Conservation (phyloP, 2,113 vertebrate species). For the Rhadina sibilatrix region DNA sequence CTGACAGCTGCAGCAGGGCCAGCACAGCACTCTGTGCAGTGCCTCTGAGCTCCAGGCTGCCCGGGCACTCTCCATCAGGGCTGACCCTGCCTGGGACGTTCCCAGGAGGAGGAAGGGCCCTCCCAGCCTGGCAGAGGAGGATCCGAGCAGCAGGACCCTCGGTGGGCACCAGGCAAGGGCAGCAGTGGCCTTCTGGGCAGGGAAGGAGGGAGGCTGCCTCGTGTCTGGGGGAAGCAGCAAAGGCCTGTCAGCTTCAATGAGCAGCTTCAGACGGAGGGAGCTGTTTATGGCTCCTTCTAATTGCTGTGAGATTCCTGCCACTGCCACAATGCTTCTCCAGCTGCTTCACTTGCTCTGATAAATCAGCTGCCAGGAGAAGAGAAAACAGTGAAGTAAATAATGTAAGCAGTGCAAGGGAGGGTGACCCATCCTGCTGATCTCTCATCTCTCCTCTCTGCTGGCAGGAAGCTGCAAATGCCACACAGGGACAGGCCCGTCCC, state of each 20-base stretch:
- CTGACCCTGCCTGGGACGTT: neutral
- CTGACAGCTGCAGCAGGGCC: slow-evolving; percentile 30
- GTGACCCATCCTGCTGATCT: neutral
- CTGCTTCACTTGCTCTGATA: slow-evolving; percentile 45
- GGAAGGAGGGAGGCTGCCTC: slow-evolving; percentile 33
- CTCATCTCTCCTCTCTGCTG: neutral
- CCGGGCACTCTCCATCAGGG: neutral
- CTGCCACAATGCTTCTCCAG: slow-evolving; percentile 48
- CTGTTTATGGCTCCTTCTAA: slow-evolving; percentile 57
- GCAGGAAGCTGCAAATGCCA: neutral
- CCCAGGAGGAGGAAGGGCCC: neutral
- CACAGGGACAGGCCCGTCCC: neutral
- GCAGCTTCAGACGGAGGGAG: slow-evolving; percentile 6
- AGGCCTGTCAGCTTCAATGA: slow-evolving; percentile 56
- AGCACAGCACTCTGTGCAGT: neutral
- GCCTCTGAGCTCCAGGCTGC: neutral
- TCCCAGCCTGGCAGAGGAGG: neutral
- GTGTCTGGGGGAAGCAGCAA: slow-evolving; percentile 7
- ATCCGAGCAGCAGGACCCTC: neutral
- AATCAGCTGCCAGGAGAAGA: slow-evolving; percentile 35
- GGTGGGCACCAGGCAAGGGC: neutral
- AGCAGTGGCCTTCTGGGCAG: neutral
- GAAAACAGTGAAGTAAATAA: slow-evolving; percentile 51
- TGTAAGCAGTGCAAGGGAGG: neutral
- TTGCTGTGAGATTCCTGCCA: slow-evolving; percentile 53